Base-by-base conservation (phyloP, 2,113 vertebrate genomes). In the Lepus americanus region DNA sequence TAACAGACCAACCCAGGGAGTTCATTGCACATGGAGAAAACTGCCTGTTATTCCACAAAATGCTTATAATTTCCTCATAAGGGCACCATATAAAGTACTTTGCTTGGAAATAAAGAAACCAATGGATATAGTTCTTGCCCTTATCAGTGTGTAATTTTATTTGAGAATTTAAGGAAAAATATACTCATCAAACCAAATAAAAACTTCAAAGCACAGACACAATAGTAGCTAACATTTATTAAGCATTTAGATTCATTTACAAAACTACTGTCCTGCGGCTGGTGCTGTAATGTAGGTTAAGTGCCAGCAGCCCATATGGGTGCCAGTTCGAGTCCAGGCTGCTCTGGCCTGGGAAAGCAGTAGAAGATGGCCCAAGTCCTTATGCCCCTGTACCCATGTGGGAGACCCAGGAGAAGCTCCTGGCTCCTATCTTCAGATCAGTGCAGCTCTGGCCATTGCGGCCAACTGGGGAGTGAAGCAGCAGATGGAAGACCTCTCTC, bases 31-130 rank as follows among this genome's bases (percentile, higher is more conserved):
- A 31, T 44, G 89, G 23, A 87, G 69, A 63, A 90, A 80, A 31
- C 23, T 44, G 16, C 31, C 23, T 23, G 13, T 84, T 85, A 31
- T 92, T 67, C 33, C 89, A 63, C 16, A 59, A 27, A 51, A 59
- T 36, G 23, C 20, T 23, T 31, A 72, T 64, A 12, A 36, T 81
- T 80, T 94, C 69, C n/a, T 82, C 11, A n/a, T 25, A 53, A 63
- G 13, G 69, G 20, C 53, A 69, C 10, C 31, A 36, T 31, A 29
- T 49, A 55, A 61, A 69, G 31, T 19, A 63, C 9, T 86, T 36
- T 53, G n/a, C 22, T 81, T 86, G 74, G 69, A 86, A 89, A 77
- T 6, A 70, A 63, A 94, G 61, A 85, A 36, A n/a, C 59, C 39
- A 44, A n/a, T 25, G 6, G 5, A 12, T 25, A 6, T 2, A 33